Conservation (phyloP, 2,113 vertebrate genomes). For the Nibea coibor region DNA sequence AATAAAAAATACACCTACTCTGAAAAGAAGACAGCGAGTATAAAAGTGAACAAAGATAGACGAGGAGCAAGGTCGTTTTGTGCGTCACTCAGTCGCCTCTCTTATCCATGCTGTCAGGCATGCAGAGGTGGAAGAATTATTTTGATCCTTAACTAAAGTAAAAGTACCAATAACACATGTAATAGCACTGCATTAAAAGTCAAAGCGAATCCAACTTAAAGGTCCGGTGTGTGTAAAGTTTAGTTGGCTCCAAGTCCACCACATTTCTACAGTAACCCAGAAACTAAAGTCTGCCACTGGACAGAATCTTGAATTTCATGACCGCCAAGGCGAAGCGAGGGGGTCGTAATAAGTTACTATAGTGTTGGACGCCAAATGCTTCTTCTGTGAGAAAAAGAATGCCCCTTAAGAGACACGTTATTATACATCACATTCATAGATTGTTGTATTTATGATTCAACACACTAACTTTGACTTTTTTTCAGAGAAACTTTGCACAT, state of each 20-base stretch:
- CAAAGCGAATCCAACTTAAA: no score
- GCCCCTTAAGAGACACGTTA: no score
- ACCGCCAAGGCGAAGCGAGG: no score
- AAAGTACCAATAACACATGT: neutral
- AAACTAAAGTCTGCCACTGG: no score
- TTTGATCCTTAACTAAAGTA: neutral
- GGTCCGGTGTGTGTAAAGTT: no score
- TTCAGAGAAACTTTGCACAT: neutral
- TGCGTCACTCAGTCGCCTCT: constrained; percentile 10
- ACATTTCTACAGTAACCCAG: no score
- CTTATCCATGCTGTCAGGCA: neutral
- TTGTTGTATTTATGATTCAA: neutral
- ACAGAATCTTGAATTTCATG: no score
- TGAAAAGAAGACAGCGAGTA: neutral
- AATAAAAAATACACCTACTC: constrained; percentile 7
- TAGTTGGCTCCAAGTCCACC: no score
- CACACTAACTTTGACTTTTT: neutral
- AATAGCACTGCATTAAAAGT: neutral
- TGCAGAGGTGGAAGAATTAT: neutral
- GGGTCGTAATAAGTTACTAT: no score
- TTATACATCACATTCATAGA: neutral
- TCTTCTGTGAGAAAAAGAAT: neutral
- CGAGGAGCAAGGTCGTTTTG: neutral
- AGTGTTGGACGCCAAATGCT: no score
- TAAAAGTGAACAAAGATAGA: neutral